These are phyloP conservation scores for Rhinopithecus roxellana DNA, from an alignment of 2,113 vertebrate species.

Conservation along the genomic window DNA sequence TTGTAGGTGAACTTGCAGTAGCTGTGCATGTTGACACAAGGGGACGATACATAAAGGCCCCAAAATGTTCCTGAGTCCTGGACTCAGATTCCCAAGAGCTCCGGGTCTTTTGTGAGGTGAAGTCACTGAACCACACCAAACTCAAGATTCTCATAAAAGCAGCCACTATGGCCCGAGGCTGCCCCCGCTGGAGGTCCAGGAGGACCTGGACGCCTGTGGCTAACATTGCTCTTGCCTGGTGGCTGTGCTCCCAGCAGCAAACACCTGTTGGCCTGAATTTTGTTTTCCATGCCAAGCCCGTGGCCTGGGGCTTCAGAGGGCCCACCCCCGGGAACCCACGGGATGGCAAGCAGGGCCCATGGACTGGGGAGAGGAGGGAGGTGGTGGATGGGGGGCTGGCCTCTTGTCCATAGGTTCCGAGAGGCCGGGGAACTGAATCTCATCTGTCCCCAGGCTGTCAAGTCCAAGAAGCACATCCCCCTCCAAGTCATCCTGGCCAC, in stretches of 20 bases:
- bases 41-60: not conserved
- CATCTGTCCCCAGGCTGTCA: slow-evolving; percentile 89
- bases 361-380: no score
- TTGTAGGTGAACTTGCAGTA: not conserved
- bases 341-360: slow-evolving; percentile 48
- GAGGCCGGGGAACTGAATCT: not conserved
- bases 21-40: not conserved
- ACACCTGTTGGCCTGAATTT: no score
- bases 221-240: fast-evolving
- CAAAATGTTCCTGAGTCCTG: not conserved
- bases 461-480: slow-evolving; percentile 90
- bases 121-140: not conserved
- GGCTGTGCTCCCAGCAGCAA: not conserved
- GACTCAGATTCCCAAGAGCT: not conserved
- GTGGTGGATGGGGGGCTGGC: not conserved
- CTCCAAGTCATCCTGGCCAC: slow-evolving; percentile 90
- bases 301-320: not conserved
- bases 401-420: not conserved
- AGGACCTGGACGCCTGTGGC: fast-evolving
- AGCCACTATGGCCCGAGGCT: no score
- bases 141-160: not conserved
- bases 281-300: fast-evolving
- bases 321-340: slow-evolving; percentile 80
- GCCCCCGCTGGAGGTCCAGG: fast-evolving
- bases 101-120: not conserved